A percentile compares a stretch with the other conserved stretches of the same genome.
Conservation (phyloP, 2,113 vertebrate genomes). For the Melospiza georgiana region DNA sequence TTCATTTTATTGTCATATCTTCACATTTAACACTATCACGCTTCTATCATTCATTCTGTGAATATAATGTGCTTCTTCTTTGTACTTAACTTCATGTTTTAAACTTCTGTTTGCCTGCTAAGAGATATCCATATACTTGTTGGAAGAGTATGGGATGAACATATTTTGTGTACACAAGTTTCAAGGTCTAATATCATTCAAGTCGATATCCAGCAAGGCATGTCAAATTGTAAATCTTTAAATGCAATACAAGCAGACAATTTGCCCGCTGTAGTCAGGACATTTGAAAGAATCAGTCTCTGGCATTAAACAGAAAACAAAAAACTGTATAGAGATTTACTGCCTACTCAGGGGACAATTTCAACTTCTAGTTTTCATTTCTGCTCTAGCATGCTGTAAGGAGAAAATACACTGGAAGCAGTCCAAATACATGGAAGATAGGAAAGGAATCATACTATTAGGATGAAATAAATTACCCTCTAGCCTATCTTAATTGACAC, state of each 20-base stretch:
- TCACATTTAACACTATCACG: not conserved
- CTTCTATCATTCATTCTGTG: not conserved
- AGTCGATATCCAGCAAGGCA: not conserved
- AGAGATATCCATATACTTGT: not conserved
- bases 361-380: not conserved
- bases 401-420: not conserved
- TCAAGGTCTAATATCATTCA: not conserved
- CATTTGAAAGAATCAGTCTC: not conserved
- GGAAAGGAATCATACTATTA: not conserved
- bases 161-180: not conserved
- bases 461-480: not conserved
- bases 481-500: not conserved
- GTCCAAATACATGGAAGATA: not conserved
- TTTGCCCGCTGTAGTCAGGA: not conserved
- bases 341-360: not conserved
- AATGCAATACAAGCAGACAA: not conserved
- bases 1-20: slow-evolving; percentile 28
- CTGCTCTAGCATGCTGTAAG: not conserved
- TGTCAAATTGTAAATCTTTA: not conserved
- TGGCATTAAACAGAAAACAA: not conserved
- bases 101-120: not conserved
- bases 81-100: not conserved
- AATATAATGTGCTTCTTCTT: not conserved
- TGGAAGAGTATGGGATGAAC: not conserved
- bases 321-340: not conserved